These are phyloP conservation scores for Erythrocebus patas DNA, from an alignment of 2,113 vertebrate genomes.

Conservation along the genomic window DNA sequence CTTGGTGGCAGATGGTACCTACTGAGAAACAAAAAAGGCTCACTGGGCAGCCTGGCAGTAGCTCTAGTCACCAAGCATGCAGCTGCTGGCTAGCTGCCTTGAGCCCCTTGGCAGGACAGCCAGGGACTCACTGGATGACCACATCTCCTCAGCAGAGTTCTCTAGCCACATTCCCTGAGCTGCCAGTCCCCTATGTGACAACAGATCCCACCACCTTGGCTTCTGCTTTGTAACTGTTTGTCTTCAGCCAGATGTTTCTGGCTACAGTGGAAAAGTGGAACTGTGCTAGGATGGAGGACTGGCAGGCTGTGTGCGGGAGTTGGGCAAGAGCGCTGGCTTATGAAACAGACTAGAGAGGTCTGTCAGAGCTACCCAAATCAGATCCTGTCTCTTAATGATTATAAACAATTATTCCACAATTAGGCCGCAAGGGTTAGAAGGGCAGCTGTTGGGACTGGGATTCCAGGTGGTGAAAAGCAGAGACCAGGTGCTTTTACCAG, in stretches of 20 bases:
- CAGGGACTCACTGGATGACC: not conserved
- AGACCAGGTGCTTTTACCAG: not conserved
- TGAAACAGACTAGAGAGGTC: slow-evolving; percentile 31
- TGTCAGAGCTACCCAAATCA: slow-evolving; percentile 24
- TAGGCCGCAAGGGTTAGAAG: slow-evolving; percentile 28
- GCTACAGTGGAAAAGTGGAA: slow-evolving; percentile 29
- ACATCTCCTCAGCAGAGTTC: slow-evolving; percentile 29
- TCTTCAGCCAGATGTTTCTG: slow-evolving; percentile 48
- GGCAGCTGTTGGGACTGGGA: not conserved
- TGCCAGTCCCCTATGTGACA: not conserved
- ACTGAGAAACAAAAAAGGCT: slow-evolving; percentile 45
- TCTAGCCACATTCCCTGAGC: not conserved
- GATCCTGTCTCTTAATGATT: slow-evolving; percentile 32
- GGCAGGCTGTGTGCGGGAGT: not conserved
- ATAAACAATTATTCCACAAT: slow-evolving; percentile 4
- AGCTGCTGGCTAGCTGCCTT: not conserved
- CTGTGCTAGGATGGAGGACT: not conserved
- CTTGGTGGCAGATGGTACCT: slow-evolving; percentile 30
- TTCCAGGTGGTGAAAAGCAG: slow-evolving; percentile 35
- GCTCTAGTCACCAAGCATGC: not conserved
- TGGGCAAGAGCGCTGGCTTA: slow-evolving; percentile 31
- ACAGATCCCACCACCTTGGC: not conserved
- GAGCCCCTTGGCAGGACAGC: slow-evolving; percentile 17
- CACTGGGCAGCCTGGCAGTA: not conserved
- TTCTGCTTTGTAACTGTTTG: slow-evolving; percentile 17